Conservation (phyloP, 2,113 vertebrate genomes). For the Callipepla californica region DNA sequence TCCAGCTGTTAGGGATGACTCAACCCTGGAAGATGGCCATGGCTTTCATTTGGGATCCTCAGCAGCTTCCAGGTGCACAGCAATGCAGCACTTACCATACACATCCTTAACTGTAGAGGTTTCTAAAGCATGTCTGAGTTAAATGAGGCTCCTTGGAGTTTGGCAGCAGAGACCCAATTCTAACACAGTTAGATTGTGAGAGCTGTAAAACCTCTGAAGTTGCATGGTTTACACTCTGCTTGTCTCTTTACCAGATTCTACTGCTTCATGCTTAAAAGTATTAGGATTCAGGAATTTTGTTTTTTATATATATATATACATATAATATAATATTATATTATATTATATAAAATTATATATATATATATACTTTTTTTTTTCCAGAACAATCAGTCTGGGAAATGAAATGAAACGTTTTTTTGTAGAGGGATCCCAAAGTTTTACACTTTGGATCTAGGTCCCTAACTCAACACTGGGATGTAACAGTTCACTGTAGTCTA, state of each 20-base stretch:
- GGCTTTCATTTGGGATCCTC: slow-evolving; percentile 1
- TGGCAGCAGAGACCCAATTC: not conserved
- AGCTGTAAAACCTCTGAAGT: not conserved
- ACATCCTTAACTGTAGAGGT: not conserved
- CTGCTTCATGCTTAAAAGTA: not conserved
- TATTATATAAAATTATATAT: too few relatives aligned
- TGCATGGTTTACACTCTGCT: not conserved
- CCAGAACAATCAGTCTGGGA: not conserved
- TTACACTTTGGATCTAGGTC: not conserved
- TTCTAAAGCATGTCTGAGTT: not conserved
- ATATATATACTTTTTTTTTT: not conserved
- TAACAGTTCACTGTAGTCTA: not conserved
- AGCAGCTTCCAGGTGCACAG: not conserved
- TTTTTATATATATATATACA: too few relatives aligned
- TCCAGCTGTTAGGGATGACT: slow-evolving; percentile 5
- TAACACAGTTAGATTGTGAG: not conserved
- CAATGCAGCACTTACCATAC: not conserved
- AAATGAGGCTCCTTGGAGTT: not conserved
- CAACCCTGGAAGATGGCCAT: not conserved
- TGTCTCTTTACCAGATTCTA: not conserved
- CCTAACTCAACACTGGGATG: slow-evolving; percentile 12
- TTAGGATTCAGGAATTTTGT: not conserved
- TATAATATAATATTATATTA: too few relatives aligned
- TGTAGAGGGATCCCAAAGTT: not conserved
- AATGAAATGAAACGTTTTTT: not conserved